Conservation (phyloP, 2,113 vertebrate genomes). For the Chinchilla lanigera region DNA sequence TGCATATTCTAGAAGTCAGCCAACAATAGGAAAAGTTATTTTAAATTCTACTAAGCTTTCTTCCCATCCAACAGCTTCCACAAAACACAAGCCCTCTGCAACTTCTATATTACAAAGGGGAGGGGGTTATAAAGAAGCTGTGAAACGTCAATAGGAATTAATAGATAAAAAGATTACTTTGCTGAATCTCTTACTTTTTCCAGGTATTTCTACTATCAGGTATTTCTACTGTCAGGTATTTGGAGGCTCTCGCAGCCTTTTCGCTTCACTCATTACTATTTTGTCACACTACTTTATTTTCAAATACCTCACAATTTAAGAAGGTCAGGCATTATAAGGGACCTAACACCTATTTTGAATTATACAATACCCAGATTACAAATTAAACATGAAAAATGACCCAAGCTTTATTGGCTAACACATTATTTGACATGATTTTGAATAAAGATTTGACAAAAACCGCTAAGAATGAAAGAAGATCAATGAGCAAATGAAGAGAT, state of each 20-base stretch:
- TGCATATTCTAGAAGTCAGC: neutral
- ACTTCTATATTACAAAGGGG: neutral
- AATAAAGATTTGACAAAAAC: slow-evolving; percentile 24
- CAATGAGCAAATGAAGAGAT: neutral
- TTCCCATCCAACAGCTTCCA: neutral
- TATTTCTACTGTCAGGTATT: slow-evolving; percentile 23
- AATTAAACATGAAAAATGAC: neutral
- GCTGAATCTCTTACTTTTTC: neutral
- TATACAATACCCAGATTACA: neutral
- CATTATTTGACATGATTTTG: neutral
- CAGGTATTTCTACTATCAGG: neutral
- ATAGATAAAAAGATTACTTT: slow-evolving; percentile 33
- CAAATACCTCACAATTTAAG: neutral
- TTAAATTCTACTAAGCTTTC: slow-evolving; percentile 36
- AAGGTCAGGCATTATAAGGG: neutral
- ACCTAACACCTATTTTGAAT: neutral
- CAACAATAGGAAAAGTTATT: slow-evolving; percentile 5
- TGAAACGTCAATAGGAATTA: neutral
- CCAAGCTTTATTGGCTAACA: neutral
- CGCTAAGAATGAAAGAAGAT: neutral
- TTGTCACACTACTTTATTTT: neutral
- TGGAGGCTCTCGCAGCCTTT: neutral
- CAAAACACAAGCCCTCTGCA: neutral
- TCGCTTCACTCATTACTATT: neutral
- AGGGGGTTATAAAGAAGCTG: neutral